phyloP scores from a whole-genome alignment of 2,797 vertebrate genomes.

The Aphelocoma californica region DNA sequence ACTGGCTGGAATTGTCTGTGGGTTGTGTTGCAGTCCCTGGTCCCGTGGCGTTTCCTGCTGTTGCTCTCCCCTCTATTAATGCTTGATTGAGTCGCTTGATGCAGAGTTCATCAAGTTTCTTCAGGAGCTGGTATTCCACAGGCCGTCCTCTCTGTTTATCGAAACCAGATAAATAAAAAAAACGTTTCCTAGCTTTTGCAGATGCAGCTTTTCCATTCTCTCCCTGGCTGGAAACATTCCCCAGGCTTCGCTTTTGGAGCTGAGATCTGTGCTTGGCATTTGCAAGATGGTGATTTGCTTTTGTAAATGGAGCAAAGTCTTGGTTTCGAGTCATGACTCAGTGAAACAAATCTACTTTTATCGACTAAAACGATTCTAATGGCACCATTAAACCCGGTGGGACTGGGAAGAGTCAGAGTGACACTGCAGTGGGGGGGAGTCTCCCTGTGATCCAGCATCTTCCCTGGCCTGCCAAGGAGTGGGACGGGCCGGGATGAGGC shows the following conservation, averaged over 20 bases:
- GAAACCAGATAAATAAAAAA: neutral
- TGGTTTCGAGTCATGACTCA: conserved; percentile 38
- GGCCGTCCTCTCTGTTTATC: neutral
- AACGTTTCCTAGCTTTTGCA: neutral
- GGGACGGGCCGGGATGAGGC: neutral
- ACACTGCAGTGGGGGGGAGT: neutral
- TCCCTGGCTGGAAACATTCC: neutral
- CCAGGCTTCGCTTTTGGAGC: neutral
- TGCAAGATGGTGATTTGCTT: conserved; percentile 25
- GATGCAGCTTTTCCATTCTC: conserved; percentile 12
- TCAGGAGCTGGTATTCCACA: neutral
- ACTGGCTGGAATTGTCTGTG: neutral
- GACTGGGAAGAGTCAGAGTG: neutral
- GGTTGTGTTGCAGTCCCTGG: neutral
- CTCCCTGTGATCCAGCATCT: neutral
- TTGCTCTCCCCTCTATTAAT: neutral
- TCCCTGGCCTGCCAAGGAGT: neutral
- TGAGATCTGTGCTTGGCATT: conserved; percentile 3
- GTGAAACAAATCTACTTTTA: conserved; percentile 28
- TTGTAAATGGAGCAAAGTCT: conserved; percentile 20
- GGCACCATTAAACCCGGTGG: neutral
- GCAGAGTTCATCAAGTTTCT: neutral
- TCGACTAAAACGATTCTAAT: neutral
- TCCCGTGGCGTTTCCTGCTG: neutral
- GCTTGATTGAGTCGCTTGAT: fast-evolving